Evolutionary conservation across 1,140 invertebrate species (phyloP).

Genomic region (Penaeus indicus): DNA sequence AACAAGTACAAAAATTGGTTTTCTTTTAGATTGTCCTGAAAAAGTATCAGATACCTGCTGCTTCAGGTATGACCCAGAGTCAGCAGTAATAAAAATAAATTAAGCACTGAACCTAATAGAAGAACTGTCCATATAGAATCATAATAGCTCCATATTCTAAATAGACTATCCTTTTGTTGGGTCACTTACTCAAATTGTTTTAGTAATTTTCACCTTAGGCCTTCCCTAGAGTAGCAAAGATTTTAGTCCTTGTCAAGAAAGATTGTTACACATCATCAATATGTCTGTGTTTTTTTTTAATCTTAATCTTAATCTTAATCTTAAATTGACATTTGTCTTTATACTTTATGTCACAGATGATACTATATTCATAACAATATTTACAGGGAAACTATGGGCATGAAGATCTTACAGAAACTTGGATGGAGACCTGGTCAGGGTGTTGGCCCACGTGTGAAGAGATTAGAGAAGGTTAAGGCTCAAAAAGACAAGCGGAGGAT

Average conservation of each 20-base stretch:
- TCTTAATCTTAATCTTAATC: too few species aligned
- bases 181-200: not conserved
- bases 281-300: too few species aligned
- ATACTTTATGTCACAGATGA: not conserved
- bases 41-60: too few species aligned
- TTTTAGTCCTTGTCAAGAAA: too few species aligned
- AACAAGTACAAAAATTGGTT: not conserved
- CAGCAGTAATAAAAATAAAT: too few species aligned
- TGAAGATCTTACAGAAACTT: constrained; percentile 87
- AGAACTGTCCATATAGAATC: not conserved
- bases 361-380: not conserved
- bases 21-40: too few species aligned
- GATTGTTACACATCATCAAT: too few species aligned
- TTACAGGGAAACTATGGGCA: constrained; percentile 86
- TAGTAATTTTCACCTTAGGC: not conserved
- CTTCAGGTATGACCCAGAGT: too few species aligned
- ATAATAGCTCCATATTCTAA: not conserved
- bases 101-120: too few species aligned
- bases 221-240: not conserved
- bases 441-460: constrained; percentile 82
- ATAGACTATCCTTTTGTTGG: not conserved
- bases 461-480: constrained; percentile 74
- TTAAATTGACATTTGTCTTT: not conserved
- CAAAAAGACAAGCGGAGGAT: constrained; percentile 67
- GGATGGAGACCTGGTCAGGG: constrained; percentile 93